Percentiles rank a stretch among this genome's conserved stretches.
Evolutionary conservation across 1,140 invertebrate species (phyloP).

Genomic region (Sitodiplosis mosellana): DNA sequence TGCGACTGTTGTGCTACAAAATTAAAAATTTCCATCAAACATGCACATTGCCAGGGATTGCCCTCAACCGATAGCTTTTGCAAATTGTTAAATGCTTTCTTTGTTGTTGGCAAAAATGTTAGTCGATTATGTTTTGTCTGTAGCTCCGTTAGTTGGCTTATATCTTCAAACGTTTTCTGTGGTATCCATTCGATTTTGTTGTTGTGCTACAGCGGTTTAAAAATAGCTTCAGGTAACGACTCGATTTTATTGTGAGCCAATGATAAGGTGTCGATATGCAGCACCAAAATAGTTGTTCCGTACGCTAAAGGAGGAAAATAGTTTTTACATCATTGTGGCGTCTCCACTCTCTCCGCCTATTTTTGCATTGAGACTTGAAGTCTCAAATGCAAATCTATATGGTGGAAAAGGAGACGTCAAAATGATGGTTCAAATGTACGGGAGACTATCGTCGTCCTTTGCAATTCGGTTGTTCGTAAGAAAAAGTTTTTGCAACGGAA

Average conservation of each 20-base stretch:
- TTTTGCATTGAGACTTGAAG: no score
- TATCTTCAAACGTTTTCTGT: neutral
- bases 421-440: neutral
- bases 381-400: no score
- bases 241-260: neutral
- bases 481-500: neutral
- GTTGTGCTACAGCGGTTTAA: neutral
- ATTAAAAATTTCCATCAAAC: neutral
- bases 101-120: neutral
- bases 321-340: no score
- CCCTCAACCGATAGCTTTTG: neutral
- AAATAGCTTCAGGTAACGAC: neutral
- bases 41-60: neutral
- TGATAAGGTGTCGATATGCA: neutral
- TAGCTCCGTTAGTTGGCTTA: neutral
- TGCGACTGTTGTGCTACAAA: no score
- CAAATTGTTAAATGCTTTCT: neutral
- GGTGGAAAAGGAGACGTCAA: no score
- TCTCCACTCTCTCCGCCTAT: no score
- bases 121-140: neutral
- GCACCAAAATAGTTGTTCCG: no score
- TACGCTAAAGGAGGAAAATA: no score
- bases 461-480: neutral
- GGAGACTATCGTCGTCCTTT: no score
- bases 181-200: neutral